Conservation (phyloP, 2,888 invertebrate genomes). For the Lamproptera curius region DNA sequence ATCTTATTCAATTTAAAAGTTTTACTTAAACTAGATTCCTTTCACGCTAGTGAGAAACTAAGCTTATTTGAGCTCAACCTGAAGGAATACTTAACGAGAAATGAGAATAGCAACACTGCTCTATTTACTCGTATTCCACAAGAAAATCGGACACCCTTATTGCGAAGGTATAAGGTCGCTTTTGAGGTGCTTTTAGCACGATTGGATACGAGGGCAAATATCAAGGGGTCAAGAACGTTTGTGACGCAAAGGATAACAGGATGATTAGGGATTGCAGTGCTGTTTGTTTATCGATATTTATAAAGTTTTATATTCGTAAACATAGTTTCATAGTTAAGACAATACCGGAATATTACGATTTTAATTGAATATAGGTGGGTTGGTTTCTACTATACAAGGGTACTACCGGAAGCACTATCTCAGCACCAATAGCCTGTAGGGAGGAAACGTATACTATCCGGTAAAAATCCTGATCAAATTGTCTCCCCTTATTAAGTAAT, state of each 20-base stretch:
- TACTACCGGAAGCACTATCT: too few species aligned
- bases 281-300: neutral
- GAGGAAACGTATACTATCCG: too few species aligned
- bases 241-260: conserved; percentile 39
- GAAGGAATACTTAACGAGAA: conserved; percentile 8
- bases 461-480: too few species aligned
- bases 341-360: too few species aligned
- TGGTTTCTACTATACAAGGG: too few species aligned
- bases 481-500: too few species aligned
- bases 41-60: neutral
- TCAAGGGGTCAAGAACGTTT: conserved; percentile 32
- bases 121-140: conserved; percentile 11
- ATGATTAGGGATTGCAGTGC: conserved; percentile 29
- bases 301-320: too few species aligned
- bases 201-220: conserved; percentile 26
- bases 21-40: neutral
- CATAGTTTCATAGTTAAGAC: too few species aligned
- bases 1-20: too few species aligned
- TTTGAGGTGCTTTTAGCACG: conserved; percentile 14
- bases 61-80: neutral
- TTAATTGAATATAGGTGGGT: too few species aligned
- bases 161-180: conserved; percentile 12
- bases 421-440: too few species aligned
- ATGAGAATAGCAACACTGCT: conserved; percentile 6
- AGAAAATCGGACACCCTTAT: conserved; percentile 1